Evolutionary conservation across 2,797 vertebrate genomes (phyloP), one percentile per base, ranked within the genome.

Genomic region (Poeciliopsis gracilis): DNA sequence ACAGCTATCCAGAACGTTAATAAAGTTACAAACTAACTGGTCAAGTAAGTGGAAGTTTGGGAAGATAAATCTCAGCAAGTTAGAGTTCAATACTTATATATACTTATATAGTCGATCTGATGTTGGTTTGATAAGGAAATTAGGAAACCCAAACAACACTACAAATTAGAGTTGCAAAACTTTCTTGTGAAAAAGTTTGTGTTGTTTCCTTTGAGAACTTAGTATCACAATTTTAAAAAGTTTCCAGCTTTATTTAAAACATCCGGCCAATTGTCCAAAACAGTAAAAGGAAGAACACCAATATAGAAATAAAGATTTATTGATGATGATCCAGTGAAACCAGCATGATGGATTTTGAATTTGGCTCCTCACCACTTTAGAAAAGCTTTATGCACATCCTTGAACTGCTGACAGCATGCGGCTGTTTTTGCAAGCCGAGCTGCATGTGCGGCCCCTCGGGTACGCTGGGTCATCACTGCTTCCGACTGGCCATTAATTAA

Each of bases 401-500:
- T 49, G 18, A 15, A 49, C 49, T 28, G 25, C 74, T 66, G 30
- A 16, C 1, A 57, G 16, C 55, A 73, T 25, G 67, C 75, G 51
- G 23, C 67, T 75, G 70, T 69, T 73, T 51, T 73, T 59, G 33
- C 1, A 49, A 73, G 49, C 43, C 8, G 59, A 76, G 43, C 72
- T 25, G 49, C 76, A 38, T 16, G 71, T 81, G 82, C 49, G 47
- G 61, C 30, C 23, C 12, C 28, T 23, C 47, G 67, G 25, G 38
- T 36, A 12, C 0, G 0, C 23, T 38, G 25, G 20, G n/a, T 53
- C 12, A 45, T n/a, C 46, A 41, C 57, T 33, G n/a, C 16, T 30
- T 63, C 43, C 11, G 43, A 33, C 70, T 36, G 30, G 18, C 73
- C 67, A 47, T 61, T 63, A 79, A 73, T 75, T 63, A 47, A 79